Base-by-base conservation (phyloP, 2,113 vertebrate species). In the Prolemur simus region DNA sequence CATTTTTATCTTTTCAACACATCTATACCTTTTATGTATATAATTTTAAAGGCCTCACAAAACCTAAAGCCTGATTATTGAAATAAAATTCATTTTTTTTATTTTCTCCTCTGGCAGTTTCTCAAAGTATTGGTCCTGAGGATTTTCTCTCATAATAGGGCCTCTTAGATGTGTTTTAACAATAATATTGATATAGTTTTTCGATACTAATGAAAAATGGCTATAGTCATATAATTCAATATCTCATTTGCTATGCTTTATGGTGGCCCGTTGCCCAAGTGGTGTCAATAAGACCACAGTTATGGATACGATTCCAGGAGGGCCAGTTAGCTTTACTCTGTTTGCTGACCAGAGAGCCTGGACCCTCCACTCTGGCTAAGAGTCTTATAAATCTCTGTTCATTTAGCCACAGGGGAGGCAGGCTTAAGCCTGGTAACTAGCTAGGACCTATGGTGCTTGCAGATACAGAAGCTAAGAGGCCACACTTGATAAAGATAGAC, bases 51-150 rank as follows among this genome's bases (percentile, higher is more conserved):
- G 49, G 5, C 42, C 68, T 92, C 21, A 73, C 13, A 81, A 83
- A 78, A 92, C n/a, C 81, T 87, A 45, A 93, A 71, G 25, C 2
- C 69, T 87, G 49, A 77, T 89, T 90, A 68, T 45, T 87, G 37
- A 91, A 93, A 90, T 63, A 74, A 89, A 89, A 80, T 88, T 39
- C 49, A 45, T 68, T 8, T 87, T 87, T 45, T 84, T 92, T 96
- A 54, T 92, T 89, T 92, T 69, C 8, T 60, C 17, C 68, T 77
- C 23, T 45, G 21, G 27, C 66, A 85, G n/a, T 29, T 56, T 94
- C 32, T 89, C 47, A 25, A 95, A 86, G 6, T 89, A 37, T 64
- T 91, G 45, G n/a, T 89, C 54, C 54, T 63, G 12, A 80, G 74
- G 32, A 92, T 34, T 68, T 91, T 91, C 71, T 60, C 47, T 77